Evolutionary conservation across 2,797 vertebrate species (phyloP), one percentile per base, ranked within the genome.

Genomic region (Sternotherus odoratus): DNA sequence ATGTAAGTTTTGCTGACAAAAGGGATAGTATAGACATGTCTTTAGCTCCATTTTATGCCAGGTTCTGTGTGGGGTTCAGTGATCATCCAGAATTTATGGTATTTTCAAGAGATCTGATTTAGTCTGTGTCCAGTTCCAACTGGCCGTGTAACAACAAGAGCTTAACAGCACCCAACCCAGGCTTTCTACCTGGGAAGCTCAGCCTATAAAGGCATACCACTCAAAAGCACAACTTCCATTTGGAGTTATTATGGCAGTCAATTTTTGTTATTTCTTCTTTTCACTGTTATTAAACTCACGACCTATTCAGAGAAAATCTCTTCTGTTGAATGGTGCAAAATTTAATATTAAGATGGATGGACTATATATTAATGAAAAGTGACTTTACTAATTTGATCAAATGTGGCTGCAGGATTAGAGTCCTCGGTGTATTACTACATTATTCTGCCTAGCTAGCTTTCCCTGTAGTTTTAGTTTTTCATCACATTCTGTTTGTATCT

Each of bases 191-290:
- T 60, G 30, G 16, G 16, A 63, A n/a, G 8, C 33, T 63, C 16
- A 63, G 33, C 30, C 56, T 16, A 30, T 60, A 60, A 7, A 60
- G 30, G 6, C 30, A 60, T 13, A 60, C 30, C 60, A 30, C 33
- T 33, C 60, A n/a, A 63, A 63, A 63, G 4, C 15, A 19, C 7
- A 63, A 85, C 63, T 90, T 48, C 63, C 56, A 83, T 56, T 83
- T 85, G 78, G 60, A 92, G 36, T 23, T 91, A 66, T 24, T 46
- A 26, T 92, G 79, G 16, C 33, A 86, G 77, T 36, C 11, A 51
- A 15, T 85, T 94, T 88, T 94, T 79, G 26, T 50, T 96, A 72
- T 91, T 79, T 87, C 46, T 95, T 72, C 49, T 87, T 92, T 80
- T 81, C 63, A 56, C 77, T 69, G 33, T 77, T 92, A 36, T 49